phyloP scores from a whole-genome alignment of 2,113 vertebrate genomes.

The Eptesicus fuscus region DNA sequence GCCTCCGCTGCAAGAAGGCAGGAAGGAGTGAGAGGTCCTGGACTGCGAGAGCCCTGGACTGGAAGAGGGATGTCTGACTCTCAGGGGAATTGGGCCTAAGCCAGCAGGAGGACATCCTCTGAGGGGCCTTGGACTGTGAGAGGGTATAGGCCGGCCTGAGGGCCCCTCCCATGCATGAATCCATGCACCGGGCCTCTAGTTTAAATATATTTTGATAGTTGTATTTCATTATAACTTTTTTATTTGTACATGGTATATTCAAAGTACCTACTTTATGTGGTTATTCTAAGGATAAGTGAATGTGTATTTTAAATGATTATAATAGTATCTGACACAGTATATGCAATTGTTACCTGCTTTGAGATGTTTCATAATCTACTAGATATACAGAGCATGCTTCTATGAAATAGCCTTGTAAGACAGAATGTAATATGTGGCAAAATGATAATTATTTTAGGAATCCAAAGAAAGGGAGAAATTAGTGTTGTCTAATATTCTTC shows the following conservation, averaged over 20 bases:
- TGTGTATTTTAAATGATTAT: neutral
- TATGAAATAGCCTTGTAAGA: neutral
- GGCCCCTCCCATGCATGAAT: too few relatives aligned
- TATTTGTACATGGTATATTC: neutral
- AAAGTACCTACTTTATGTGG: neutral
- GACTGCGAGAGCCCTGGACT: too few relatives aligned
- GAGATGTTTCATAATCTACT: neutral
- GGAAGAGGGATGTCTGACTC: too few relatives aligned
- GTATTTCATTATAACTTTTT: neutral
- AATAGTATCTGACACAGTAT: neutral
- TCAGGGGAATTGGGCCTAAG: too few relatives aligned
- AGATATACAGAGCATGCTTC: neutral
- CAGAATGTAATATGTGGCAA: neutral
- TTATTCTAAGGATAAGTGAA: neutral
- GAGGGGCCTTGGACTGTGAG: too few relatives aligned
- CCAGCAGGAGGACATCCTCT: too few relatives aligned
- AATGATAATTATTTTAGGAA: neutral
- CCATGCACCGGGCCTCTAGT: too few relatives aligned
- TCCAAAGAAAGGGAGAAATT: neutral
- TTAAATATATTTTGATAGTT: neutral
- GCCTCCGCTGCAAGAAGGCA: too few relatives aligned
- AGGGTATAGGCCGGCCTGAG: too few relatives aligned
- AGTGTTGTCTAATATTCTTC: neutral
- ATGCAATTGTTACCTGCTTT: neutral
- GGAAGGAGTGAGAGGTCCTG: too few relatives aligned